phyloP scores from a whole-genome alignment of 2,888 invertebrate species.

The Deladenus siricidicola region DNA sequence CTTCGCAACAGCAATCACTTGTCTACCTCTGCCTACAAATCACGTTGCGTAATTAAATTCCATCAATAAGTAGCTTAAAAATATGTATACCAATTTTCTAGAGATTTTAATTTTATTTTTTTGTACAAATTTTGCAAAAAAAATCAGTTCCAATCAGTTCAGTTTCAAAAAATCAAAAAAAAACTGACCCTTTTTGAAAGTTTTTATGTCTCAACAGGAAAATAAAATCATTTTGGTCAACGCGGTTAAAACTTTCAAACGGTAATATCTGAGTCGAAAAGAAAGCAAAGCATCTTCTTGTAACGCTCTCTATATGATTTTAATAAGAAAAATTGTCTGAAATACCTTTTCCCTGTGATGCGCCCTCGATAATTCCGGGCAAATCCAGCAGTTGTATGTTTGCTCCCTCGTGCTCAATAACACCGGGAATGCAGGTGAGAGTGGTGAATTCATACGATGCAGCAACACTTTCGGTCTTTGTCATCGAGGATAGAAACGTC shows the following conservation, averaged over 20 bases:
- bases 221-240: no score
- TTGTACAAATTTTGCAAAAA: no score
- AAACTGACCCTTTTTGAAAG: no score
- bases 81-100: no score
- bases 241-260: no score
- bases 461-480: slow-evolving; percentile 86
- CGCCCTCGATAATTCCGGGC: slow-evolving; percentile 99
- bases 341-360: slow-evolving; percentile 69
- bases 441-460: slow-evolving; percentile 98
- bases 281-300: no score
- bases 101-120: no score
- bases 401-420: slow-evolving; percentile 89
- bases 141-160: no score
- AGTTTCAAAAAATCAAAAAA: no score
- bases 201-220: no score
- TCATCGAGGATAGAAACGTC: slow-evolving; percentile 84
- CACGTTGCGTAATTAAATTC: background rate
- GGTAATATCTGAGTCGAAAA: no score
- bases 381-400: slow-evolving; percentile 95
- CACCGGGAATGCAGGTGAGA: slow-evolving; percentile 95
- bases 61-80: background rate
- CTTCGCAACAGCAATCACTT: slow-evolving; percentile 95
- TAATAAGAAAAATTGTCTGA: background rate
- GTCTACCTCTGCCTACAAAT: slow-evolving; percentile 46
- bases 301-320: background rate